phyloP scores from a whole-genome alignment of 2,888 invertebrate genomes.

The Melieria omissa region DNA sequence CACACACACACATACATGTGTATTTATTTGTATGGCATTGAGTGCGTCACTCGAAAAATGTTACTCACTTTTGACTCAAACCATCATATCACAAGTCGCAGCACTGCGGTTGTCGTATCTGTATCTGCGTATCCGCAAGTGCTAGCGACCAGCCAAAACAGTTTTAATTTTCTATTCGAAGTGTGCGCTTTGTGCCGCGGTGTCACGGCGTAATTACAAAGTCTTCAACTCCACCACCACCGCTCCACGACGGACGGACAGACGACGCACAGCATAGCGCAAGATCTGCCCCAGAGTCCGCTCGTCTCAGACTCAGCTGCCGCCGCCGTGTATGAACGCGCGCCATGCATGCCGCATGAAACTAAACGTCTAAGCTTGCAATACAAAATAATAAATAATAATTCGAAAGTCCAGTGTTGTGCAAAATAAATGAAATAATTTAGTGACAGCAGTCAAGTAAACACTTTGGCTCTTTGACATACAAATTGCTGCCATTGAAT shows the following conservation, averaged over 20 bases:
- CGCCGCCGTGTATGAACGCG: too few species aligned
- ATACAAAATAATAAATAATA: background rate
- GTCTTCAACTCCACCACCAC: background rate
- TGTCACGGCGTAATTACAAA: conserved; percentile 53
- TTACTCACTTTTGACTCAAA: background rate
- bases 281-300: background rate
- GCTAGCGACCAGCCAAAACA: conserved; percentile 46
- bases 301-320: too few species aligned
- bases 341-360: too few species aligned
- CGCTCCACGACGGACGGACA: conserved; percentile 22
- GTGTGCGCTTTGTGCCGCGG: conserved; percentile 61
- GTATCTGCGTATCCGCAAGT: conserved; percentile 17
- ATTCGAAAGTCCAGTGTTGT: background rate
- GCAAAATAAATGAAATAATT: too few species aligned
- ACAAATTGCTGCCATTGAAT: too few species aligned
- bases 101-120: conserved; percentile 6
- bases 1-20: conserved; percentile 1
- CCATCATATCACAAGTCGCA: conserved; percentile 6
- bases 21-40: background rate
- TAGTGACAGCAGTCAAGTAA: background rate
- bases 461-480: background rate
- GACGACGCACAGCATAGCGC: background rate
- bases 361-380: background rate
- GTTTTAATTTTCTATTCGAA: conserved; percentile 62
- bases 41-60: background rate